phyloP scores from a whole-genome alignment of 2,113 vertebrate genomes.

The Psephotus haematonotus region DNA sequence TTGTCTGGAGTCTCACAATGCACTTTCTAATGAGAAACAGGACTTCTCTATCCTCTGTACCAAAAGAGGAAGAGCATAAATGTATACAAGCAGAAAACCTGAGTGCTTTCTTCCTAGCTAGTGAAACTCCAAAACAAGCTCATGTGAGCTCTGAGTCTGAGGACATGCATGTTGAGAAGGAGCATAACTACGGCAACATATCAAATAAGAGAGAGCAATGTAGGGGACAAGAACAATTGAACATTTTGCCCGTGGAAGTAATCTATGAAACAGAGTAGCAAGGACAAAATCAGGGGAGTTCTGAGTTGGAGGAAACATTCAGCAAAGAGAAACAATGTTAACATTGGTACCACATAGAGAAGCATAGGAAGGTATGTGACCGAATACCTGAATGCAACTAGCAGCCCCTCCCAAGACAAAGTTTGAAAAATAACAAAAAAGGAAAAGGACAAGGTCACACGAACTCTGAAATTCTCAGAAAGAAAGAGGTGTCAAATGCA shows the following conservation, averaged over 20 bases:
- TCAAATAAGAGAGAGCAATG: neutral
- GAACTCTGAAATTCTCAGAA: neutral
- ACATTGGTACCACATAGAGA: neutral
- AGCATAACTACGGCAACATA: neutral
- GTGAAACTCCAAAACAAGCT: neutral
- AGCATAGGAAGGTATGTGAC: neutral
- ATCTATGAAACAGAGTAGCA: neutral
- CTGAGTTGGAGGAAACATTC: neutral
- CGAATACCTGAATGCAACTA: neutral
- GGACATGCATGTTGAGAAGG: neutral
- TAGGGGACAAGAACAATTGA: neutral
- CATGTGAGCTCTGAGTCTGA: neutral
- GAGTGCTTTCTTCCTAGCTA: neutral
- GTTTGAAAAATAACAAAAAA: neutral
- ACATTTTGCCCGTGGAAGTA: neutral
- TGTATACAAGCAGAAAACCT: neutral
- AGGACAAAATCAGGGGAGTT: neutral
- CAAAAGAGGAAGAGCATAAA: neutral
- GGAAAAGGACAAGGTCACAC: neutral
- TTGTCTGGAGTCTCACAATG: neutral
- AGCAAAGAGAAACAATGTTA: fast-evolving
- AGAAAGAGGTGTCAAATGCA: neutral
- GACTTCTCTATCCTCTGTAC: neutral
- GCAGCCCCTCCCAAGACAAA: neutral
- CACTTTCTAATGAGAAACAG: neutral